phyloP scores from a whole-genome alignment of 2,797 vertebrate species.

The Leuciscus waleckii region DNA sequence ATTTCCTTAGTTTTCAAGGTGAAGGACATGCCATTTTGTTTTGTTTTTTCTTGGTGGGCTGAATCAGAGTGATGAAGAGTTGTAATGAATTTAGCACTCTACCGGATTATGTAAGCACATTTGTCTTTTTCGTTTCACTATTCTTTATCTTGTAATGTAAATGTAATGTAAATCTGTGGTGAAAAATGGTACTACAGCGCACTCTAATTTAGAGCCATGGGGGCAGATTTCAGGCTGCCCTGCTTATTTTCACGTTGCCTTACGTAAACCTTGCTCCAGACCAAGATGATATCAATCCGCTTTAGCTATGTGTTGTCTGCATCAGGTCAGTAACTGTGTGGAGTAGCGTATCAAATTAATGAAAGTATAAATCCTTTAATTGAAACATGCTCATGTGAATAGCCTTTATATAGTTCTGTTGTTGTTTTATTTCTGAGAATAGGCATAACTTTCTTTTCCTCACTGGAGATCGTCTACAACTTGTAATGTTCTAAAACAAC shows the following conservation, averaged over 20 bases:
- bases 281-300: too few relatives aligned
- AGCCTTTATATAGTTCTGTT: not conserved
- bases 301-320: not conserved
- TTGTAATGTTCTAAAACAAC: not conserved
- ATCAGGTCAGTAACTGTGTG: not conserved
- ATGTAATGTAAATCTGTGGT: not conserved
- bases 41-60: not conserved
- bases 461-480: not conserved
- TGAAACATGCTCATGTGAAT: not conserved
- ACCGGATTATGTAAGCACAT: conserved; percentile 33
- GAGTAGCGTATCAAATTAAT: not conserved
- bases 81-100: conserved; percentile 1
- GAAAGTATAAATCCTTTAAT: not conserved
- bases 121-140: conserved; percentile 50
- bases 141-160: conserved; percentile 32
- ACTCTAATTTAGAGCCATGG: not conserved
- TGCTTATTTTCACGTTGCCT: too few relatives aligned
- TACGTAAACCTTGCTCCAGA: too few relatives aligned
- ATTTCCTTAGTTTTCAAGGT: conserved; percentile 14
- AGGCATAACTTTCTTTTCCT: not conserved
- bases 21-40: not conserved
- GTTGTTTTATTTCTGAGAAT: not conserved
- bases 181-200: not conserved
- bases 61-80: not conserved
- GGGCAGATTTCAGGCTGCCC: not conserved